These are phyloP conservation scores for Dusona sp. DNA, from an alignment of 2,888 invertebrate species.

Conservation along the genomic window DNA sequence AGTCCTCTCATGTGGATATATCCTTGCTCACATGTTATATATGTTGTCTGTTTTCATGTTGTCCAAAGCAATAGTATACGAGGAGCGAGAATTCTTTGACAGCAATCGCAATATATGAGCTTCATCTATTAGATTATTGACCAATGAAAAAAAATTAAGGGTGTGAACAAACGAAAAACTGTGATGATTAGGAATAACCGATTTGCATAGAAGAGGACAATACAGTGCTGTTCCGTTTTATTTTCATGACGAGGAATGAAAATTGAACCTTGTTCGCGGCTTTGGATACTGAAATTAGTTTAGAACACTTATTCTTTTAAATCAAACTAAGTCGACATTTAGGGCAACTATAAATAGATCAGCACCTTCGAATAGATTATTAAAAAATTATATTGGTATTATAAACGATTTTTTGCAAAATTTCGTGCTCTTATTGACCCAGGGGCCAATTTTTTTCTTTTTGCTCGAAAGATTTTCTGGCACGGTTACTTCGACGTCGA, in stretches of 20 bases:
- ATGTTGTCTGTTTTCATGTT: slow-evolving; percentile 39
- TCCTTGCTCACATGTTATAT: slow-evolving; percentile 42
- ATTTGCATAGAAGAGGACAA: neutral
- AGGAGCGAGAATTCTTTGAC: neutral
- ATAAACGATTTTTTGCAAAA: neutral
- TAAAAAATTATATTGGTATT: neutral
- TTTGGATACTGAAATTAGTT: neutral
- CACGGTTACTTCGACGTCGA: slow-evolving; percentile 1
- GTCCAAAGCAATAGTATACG: slow-evolving; percentile 20
- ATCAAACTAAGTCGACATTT: too few relatives aligned
- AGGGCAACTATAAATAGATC: neutral
- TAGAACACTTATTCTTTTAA: too few relatives aligned
- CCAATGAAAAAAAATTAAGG: neutral
- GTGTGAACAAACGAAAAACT: neutral
- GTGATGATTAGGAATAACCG: neutral
- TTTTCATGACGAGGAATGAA: neutral
- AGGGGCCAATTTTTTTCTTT: slow-evolving; percentile 2
- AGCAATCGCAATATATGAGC: slow-evolving; percentile 19
- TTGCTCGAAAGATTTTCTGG: slow-evolving; percentile 2
- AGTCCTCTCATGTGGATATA: slow-evolving; percentile 56
- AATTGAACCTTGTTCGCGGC: neutral
- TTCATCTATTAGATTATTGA: neutral
- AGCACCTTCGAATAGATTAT: neutral
- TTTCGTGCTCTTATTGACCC: neutral
- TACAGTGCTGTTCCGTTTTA: neutral